Evolutionary conservation across 1,140 invertebrate genomes (phyloP), one percentile per base, ranked within the genome.

Genomic region (Pantala flavescens): DNA sequence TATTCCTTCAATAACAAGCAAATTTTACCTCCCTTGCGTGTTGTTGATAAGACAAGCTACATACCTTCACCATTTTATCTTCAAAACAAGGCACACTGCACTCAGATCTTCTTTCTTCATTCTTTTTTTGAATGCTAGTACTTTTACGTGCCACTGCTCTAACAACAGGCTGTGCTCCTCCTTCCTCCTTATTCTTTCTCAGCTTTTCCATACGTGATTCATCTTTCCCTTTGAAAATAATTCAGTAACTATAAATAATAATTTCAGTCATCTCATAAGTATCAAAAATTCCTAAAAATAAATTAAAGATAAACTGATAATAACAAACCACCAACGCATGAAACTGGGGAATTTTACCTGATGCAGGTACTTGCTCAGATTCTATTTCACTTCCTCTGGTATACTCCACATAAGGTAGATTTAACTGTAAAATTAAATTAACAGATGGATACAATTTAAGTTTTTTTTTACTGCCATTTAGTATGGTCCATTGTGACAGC

Each of bases 391-490:
- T 83, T 5, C 83, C 83, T 11, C 86, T 78, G 0, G 90, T 92
- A 79, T 93, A 93, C 78, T 93, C 90, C 0, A 93, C 91, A 73
- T 91, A 90, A 0, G 91, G 90, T 78, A 86, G 83, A 79, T 86
- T 85, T 28, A 81, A 43, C 78, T 85, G 78, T 55, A 79, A 73
- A 76, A 63, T 14, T 43, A 78, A 70, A 19, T 55, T 28, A 36
- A 19, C 63, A 23, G 24, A 70, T 75, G 73, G 71, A 36, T 36
- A 72, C 9, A 1, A 24, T 78, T 74, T 78, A 77, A n/a, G n/a
- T n/a, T n/a, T n/a, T n/a, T 76, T 78, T 43, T 36, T 71, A 23
- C 72, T 36, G 3, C 2, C 9, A 36, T 36, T 36, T 5, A 36
- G 9, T 9, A 36, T 36, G 9, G 28, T 36, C 28, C 28, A 36